Evolutionary conservation across 1,140 invertebrate species (phyloP), one percentile per base, ranked within the genome.

Genomic region (Grapholita molesta): DNA sequence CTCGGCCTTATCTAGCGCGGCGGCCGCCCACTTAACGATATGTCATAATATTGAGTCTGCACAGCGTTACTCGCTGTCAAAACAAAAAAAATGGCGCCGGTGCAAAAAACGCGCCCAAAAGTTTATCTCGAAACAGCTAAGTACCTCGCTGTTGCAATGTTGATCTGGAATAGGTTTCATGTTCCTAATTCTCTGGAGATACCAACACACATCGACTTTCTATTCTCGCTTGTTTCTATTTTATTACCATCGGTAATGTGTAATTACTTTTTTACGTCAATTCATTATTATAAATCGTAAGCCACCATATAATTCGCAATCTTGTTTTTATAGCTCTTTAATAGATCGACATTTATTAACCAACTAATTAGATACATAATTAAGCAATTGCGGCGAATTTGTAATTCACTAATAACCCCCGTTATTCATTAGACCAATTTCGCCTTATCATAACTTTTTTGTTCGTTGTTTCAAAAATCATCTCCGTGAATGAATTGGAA

Each of bases 41-140:
- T 87, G 83, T 85, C 85, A 83, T 83, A 87, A 85, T 80, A 84
- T 82, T 80, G 76, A 75, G 76, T 74, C 84, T 85, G 82, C 75
- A 78, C 70, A 79, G 70, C 78, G 75, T 83, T 78, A 64, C 70
- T 68, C 70, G 68, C 75, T 79, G 80, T 84, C 82, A 84, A 84
- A 83, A 82, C 80, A 82, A 38, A 38, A 38, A 38, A 38, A 38
- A 79, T 84, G 83, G 79, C 82, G 83, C 85, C 83, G 33, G 12
- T 3, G 64, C 18, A 65, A 65, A 64, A 65, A 65, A 35, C 9
- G 21, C 18, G 15, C 32, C 15, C 28, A 8, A 76, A 30, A 38
- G 12, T 65, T 38, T 38, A n/a, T 35, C 52, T 42, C 66, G 48
- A 70, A 77, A 76, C 24, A 25, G 8, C 15, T 21, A 30, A 66